These are phyloP conservation scores for Rhagium mordax DNA, from an alignment of 2,888 invertebrate species.

Conservation along the genomic window DNA sequence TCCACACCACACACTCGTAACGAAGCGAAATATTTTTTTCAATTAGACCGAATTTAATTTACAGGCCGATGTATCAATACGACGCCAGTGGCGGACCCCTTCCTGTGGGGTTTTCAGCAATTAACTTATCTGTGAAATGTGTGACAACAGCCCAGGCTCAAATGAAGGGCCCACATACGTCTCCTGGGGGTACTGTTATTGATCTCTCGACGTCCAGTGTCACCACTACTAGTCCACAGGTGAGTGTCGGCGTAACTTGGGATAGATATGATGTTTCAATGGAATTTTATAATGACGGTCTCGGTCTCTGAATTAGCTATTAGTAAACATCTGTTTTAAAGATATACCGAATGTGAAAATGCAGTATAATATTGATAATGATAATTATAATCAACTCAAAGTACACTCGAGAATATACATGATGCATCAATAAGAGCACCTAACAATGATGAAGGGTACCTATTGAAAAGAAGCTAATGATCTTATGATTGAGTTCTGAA, in stretches of 20 bases:
- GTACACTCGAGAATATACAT: too few relatives aligned
- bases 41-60: conserved; percentile 46
- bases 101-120: conserved; percentile 85
- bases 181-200: conserved; percentile 85
- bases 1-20: not conserved
- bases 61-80: conserved; percentile 88
- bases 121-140: conserved; percentile 89
- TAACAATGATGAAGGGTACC: too few relatives aligned
- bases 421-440: too few relatives aligned
- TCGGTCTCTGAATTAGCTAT: not conserved
- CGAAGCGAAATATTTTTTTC: conserved; percentile 40
- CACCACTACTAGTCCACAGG: conserved; percentile 88
- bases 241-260: conserved; percentile 61
- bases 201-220: conserved; percentile 91
- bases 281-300: not conserved
- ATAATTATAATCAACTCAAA: too few relatives aligned
- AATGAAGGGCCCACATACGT: conserved; percentile 80
- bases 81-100: conserved; percentile 81
- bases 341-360: too few relatives aligned
- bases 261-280: not conserved
- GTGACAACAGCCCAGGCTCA: conserved; percentile 80
- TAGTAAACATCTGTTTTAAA: not conserved
- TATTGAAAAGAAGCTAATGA: too few relatives aligned
- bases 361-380: too few relatives aligned
- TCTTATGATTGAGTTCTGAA: too few relatives aligned